Base-by-base conservation (phyloP, 1,140 invertebrate genomes). In the Leptestheria dahalacensis region DNA sequence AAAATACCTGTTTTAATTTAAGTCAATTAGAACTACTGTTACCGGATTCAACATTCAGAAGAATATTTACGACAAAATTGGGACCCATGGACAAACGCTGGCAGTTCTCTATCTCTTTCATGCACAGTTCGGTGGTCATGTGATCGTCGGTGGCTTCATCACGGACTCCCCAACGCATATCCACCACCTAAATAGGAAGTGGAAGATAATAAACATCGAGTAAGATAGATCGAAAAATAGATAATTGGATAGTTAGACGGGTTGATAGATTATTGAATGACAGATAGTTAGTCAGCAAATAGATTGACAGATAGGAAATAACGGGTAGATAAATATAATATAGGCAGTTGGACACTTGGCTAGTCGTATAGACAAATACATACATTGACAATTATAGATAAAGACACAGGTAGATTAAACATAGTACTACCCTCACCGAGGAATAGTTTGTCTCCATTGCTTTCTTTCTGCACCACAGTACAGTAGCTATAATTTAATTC, bases 131-230 rank as follows among this genome's bases (percentile, higher is more conserved):
- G 0, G 93, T 97, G 9, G 94, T 97, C 91, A 97, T 95, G 73
- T 98, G 94, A 82, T 97, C 94, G 70, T 97, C 93, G 0, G 93
- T 97, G 0, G 93, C 92, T 74, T 97, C 93, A 68, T 97, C 94
- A 67, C 88, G 76, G 2, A 92, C 86, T 21, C 94, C 95, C 94
- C 95, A 98, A 71, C 94, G 78, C 94, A 98, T 97, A 73, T 97
- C 95, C 21, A 97, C 93, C 1, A 97, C 93, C 90, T 95, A 61
- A 57, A 58, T 61, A 2, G 15, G 58, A 57, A 26, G 10, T n/a
- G n/a, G n/a, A n/a, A n/a, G n/a, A n/a, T n/a, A n/a, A 28, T 29
- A 57, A 9, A 53, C 23, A 29, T 24, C 24, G 26, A 53, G 50
- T 51, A 57, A 33, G 59, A 52, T 61, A 29, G 33, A 18, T 50